phyloP scores from a whole-genome alignment of 2,888 invertebrate genomes.

The Cryptophagus acutangulus region DNA sequence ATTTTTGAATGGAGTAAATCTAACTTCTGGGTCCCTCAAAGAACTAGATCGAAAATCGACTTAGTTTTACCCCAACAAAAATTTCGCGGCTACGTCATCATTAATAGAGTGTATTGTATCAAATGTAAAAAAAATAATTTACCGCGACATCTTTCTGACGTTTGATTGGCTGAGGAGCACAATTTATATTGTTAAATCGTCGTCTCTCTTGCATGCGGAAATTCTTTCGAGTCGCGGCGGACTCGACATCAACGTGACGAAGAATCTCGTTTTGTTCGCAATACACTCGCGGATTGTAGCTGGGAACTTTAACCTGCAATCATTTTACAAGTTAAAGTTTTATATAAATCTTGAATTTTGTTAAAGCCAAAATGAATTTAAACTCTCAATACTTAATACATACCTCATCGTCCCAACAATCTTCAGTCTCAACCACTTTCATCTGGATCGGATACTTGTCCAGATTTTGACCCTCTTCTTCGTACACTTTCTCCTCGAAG shows the following conservation, averaged over 20 bases:
- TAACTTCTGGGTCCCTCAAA: too few relatives aligned
- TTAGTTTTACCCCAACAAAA: too few relatives aligned
- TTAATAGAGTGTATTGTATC: too few relatives aligned
- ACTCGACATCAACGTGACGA: slow-evolving; percentile 24
- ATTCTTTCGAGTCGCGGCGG: slow-evolving; percentile 25
- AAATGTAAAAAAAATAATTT: too few relatives aligned
- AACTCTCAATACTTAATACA: background rate
- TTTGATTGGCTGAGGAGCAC: too few relatives aligned
- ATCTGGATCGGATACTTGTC: slow-evolving; percentile 18
- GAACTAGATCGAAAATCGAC: too few relatives aligned
- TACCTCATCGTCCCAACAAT: slow-evolving; percentile 35
- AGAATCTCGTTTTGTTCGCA: slow-evolving; percentile 24
- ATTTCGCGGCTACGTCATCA: too few relatives aligned
- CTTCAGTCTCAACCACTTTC: slow-evolving; percentile 24
- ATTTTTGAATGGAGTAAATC: too few relatives aligned
- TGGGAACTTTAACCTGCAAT: slow-evolving; percentile 19
- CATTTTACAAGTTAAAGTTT: too few relatives aligned
- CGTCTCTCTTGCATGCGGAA: slow-evolving; percentile 29
- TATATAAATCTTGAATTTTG: too few relatives aligned
- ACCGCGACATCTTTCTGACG: too few relatives aligned
- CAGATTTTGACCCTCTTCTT: slow-evolving; percentile 18
- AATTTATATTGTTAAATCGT: slow-evolving; percentile 17
- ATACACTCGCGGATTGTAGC: slow-evolving; percentile 29
- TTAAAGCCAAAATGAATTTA: slow-evolving; percentile 10
- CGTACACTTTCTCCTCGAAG: slow-evolving; percentile 26